A percentile compares a stretch with the other conserved stretches of the same genome.
Evolutionary conservation across 2,888 invertebrate species (phyloP).

Genomic region (Plemyria rubiginata): DNA sequence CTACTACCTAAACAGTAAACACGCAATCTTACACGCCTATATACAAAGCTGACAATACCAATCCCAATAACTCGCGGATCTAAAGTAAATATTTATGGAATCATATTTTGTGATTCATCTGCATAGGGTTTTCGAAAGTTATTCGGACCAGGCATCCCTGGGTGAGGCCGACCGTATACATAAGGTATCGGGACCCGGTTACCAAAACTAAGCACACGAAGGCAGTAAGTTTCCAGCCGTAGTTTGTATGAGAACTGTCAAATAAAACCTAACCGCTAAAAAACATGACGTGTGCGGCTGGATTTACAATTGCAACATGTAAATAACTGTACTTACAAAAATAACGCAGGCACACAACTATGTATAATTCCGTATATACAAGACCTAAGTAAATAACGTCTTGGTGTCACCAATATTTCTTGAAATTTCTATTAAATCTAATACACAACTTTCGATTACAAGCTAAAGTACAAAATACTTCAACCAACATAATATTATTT

Average conservation of each 20-base stretch:
- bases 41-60: conserved; percentile 50
- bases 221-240: not conserved
- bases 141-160: conserved; percentile 2
- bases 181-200: not conserved
- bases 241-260: not conserved
- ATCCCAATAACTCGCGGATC: not conserved
- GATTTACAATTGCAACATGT: conserved; percentile 3
- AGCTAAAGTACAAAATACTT: conserved; percentile 77
- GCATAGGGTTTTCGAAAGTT: not conserved
- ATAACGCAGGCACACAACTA: conserved; percentile 52
- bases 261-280: not conserved
- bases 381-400: conserved; percentile 59
- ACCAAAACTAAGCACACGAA: not conserved
- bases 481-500: conserved; percentile 58
- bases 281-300: not conserved
- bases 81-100: not conserved
- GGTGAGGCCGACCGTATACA: not conserved
- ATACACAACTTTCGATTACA: conserved; percentile 50
- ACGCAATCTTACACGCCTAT: conserved; percentile 41
- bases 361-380: conserved; percentile 59
- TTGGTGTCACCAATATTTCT: conserved; percentile 78
- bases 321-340: conserved; percentile 58
- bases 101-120: not conserved
- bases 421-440: conserved; percentile 59
- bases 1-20: not conserved